Base-by-base conservation (phyloP, 2,113 vertebrate genomes). In the Pseudois nayaur region DNA sequence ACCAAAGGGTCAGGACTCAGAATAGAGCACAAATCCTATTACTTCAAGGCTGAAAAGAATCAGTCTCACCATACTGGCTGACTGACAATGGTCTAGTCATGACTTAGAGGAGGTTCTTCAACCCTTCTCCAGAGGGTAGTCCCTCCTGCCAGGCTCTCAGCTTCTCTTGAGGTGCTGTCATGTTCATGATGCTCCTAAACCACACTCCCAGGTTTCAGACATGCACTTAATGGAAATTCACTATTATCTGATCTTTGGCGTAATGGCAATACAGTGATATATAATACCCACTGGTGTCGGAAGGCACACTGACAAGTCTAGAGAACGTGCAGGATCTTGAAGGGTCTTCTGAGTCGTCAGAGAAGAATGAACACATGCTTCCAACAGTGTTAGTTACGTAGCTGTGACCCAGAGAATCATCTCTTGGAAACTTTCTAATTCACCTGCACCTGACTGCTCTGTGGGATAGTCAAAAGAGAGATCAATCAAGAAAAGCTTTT, bases 401-500 rank as follows among this genome's bases (percentile, higher is more conserved):
- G 79, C 43, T 64, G 89, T 55, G 93, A 98, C 97, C 98, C 91
- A 64, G 67, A 96, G 97, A 94, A 97, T 96, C 97, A 97, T 97
- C 91, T 97, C 76, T 86, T 27, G 89, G 71, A 86, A 97, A 43
- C 95, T 87, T 97, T 97, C 82, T 91, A 48, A 40, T 33, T 67
- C 55, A 86, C 95, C 98, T 97, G 86, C 96, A 98, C 96, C 71
- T 98, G 96, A 94, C 81, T 98, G 98, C 97, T 97, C 95, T 95
- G 96, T 94, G 36, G 3, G 25, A 79, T 91, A 96, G 97, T 95
- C 97, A 97, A 81, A 87, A 97, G 94, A 93, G 87, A 94, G 76
- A 96, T 97, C 82, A 98, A 97, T 96, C 98, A 98, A 98, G n/a
- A 25, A 60, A 87, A 76, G 98, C 98, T 97, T 97, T 96, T 84